Evolutionary conservation across 1,140 invertebrate genomes (phyloP), one percentile per base, ranked within the genome.

Genomic region (Varroa destructor): DNA sequence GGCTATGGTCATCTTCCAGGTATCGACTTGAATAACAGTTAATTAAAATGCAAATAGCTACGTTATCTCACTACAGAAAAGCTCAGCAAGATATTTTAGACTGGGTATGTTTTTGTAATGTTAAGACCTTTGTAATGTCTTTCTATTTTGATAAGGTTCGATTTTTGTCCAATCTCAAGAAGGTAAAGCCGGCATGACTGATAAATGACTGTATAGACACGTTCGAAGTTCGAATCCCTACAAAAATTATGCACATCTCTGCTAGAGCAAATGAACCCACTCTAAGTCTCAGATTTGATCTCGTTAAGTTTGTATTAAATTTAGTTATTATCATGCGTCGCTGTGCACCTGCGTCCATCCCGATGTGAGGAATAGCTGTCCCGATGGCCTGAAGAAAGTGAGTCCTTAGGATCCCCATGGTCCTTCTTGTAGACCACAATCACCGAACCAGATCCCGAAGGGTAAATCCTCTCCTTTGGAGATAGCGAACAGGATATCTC

Each of bases 381-480:
- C 14, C 61, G 10, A 14, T 40, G 46, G 61, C 40, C 14, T 5
- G 61, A 67, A 1, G 61, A 67, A 46, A 36, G 61, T 12, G 40
- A 43, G 8, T 67, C 61, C 40, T 67, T 67, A 12, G 14, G 61
- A 67, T 67, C 61, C 12, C 61, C 36, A 46, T 67, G 61, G 37
- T 67, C 61, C 37, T 67, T 67, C 61, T 67, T 67, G 61, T 67
- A 67, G 12, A 67, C 61, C 14, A 67, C 61, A 67, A 67, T 67
- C 61, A 67, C 61, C 2, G 61, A 67, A 43, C 61, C 61, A 25
- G 61, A 67, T 67, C 61, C 61, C 12, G 61, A 67, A 4, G 61
- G 61, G 8, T 67, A 67, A 3, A 67, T 67, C 2, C 61, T 1
- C 40, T 67, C 61, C 8, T 67, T 67, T 12, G 14, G 61, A 25